These are phyloP conservation scores for Pseudolaguvia tuberculata DNA, from an alignment of 2,113 vertebrate genomes.

Conservation along the genomic window DNA sequence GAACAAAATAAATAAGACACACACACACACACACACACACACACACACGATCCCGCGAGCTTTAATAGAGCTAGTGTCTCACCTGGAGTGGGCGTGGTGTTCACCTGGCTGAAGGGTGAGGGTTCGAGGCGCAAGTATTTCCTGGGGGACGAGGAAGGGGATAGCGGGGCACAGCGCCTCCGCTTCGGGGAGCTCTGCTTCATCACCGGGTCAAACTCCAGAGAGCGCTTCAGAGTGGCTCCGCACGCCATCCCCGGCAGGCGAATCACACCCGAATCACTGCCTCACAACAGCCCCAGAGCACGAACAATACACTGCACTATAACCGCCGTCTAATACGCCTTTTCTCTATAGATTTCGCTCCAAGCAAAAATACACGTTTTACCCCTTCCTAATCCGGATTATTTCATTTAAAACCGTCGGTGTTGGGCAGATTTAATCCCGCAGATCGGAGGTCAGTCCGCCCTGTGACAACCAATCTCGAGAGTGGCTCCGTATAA, in stretches of 20 bases:
- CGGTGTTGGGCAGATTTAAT: conserved; percentile 5
- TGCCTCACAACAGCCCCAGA: conserved; percentile 17
- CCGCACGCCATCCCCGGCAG: conserved; percentile 83
- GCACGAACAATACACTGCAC: conserved; percentile 14
- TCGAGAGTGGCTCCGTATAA: background rate
- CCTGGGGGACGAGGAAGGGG: conserved; percentile 81
- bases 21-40: background rate
- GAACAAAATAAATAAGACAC: background rate
- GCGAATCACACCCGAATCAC: conserved; percentile 4
- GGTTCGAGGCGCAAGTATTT: conserved; percentile 94
- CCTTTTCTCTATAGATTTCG: background rate
- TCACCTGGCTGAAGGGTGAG: conserved; percentile 89
- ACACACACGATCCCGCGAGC: background rate
- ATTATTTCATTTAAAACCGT: background rate
- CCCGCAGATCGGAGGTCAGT: background rate
- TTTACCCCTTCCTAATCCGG: fast-evolving
- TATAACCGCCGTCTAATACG: background rate
- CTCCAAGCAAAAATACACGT: background rate
- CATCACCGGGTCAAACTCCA: conserved; percentile 94
- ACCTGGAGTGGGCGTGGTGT: conserved; percentile 90
- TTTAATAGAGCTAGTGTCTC: background rate
- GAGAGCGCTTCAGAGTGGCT: conserved; percentile 94
- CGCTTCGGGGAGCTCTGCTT: conserved; percentile 87
- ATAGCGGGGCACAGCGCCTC: conserved; percentile 84
- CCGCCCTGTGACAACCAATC: background rate